Evolutionary conservation across 2,113 vertebrate species (phyloP).

Genomic region (Phrynosoma blainvillii): DNA sequence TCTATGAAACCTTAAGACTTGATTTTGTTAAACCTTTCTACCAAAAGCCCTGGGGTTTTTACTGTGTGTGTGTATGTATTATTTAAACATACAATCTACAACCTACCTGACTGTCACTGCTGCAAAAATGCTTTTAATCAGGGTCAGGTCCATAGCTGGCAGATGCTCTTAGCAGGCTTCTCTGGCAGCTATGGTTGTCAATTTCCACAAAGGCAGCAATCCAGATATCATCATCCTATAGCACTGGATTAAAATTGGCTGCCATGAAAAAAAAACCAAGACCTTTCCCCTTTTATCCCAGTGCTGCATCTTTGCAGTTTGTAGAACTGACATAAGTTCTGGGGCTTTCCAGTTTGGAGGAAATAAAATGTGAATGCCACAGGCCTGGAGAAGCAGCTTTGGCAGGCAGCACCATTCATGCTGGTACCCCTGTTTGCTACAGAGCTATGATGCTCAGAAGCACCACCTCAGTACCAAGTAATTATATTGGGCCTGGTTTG

Average conservation of each 20-base stretch:
- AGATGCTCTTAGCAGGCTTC: background rate
- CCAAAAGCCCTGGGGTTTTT: background rate
- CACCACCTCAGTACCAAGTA: background rate
- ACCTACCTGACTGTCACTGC: too few relatives aligned
- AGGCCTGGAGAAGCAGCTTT: background rate
- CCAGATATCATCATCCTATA: background rate
- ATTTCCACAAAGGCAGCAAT: too few relatives aligned
- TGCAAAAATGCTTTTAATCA: background rate
- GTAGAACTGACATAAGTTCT: background rate
- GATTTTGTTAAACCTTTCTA: background rate
- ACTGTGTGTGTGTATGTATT: background rate
- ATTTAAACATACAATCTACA: background rate
- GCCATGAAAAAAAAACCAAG: background rate
- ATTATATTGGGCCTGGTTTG: background rate
- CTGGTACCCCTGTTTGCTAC: background rate
- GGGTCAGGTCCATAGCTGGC: too few relatives aligned
- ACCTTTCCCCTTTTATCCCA: too few relatives aligned
- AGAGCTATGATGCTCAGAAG: background rate
- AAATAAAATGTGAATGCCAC: background rate
- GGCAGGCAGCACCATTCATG: background rate
- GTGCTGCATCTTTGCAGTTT: background rate
- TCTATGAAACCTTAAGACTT: background rate
- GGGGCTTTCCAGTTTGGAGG: background rate
- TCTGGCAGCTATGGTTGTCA: background rate
- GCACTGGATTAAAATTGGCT: background rate